Conservation (phyloP, 2,888 invertebrate species). For the Branchinecta sandiegonensis region DNA sequence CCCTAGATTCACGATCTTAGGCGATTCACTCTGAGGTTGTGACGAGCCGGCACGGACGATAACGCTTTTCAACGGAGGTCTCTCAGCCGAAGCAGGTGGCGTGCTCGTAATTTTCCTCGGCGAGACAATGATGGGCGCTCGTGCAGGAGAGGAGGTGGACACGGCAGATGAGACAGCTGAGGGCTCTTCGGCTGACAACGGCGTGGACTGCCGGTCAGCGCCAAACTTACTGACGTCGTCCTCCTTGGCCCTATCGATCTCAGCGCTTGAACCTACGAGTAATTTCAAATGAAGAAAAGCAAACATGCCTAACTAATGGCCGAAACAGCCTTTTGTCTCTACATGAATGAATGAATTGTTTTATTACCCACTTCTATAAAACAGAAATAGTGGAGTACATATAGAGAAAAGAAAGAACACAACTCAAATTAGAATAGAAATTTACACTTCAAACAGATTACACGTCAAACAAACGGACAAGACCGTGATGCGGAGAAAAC, state of each 20-base stretch:
- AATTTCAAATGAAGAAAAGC: too few species aligned
- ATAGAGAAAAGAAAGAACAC: too few species aligned
- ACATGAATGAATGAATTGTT: too few species aligned
- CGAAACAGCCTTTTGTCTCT: too few species aligned
- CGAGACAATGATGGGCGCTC: slow-evolving; percentile 62
- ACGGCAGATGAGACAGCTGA: slow-evolving; percentile 22
- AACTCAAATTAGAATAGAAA: too few species aligned
- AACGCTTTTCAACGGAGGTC: slow-evolving; percentile 52
- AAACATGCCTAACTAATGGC: too few species aligned
- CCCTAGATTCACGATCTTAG: slow-evolving; percentile 17
- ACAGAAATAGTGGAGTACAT: too few species aligned
- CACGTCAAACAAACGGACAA: too few species aligned
- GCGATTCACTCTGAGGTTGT: slow-evolving; percentile 23
- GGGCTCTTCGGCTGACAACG: slow-evolving; percentile 26
- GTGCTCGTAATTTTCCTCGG: slow-evolving; percentile 40
- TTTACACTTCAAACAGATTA: too few species aligned
- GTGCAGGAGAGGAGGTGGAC: slow-evolving; percentile 25
- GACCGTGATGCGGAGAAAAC: too few species aligned
- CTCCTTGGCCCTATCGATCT: slow-evolving; percentile 21
- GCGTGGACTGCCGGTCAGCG: slow-evolving; percentile 22
- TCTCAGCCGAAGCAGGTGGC: slow-evolving; percentile 26
- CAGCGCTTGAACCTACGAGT: slow-evolving; percentile 4
- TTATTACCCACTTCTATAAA: too few species aligned
- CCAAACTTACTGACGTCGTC: slow-evolving; percentile 29
- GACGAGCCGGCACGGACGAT: slow-evolving; percentile 50